Base-by-base conservation (phyloP, 2,797 vertebrate genomes). In the Darevskia mixta region DNA sequence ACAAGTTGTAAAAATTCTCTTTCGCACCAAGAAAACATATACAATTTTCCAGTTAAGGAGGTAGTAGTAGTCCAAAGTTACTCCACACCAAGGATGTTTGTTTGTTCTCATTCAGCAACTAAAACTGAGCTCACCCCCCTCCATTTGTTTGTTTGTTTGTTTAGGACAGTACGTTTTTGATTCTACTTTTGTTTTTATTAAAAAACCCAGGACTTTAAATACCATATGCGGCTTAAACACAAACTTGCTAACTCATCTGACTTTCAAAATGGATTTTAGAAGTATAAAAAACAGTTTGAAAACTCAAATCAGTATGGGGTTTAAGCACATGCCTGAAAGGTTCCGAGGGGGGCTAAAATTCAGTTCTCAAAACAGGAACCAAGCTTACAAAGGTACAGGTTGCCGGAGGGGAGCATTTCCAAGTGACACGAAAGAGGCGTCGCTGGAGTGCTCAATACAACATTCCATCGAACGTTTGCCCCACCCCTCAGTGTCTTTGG, bases 141-240 rank as follows among this genome's bases (percentile, higher is more conserved):
- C 35, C 35, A 35, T 35, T 35, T 35, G 41, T 20, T 49, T 58
- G 32, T 80, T 66, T 79, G 67, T n/a, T 15, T 64, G 10, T 69
- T 85, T 67, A 64, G 13, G 43, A 81, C 83, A 85, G 58, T 75
- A 75, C 78, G 66, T 72, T n/a, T 35, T 58, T 73, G 25, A 72
- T 73, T 35, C 43, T 64, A 27, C 23, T 17, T 20, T n/a, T 55
- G 71, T 61, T 73, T 38, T 32, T 32, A 72, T 15, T 32, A 29
- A 45, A 32, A 69, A 85, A 80, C 79, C 58, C 64, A 84, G 76
- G 61, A 64, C 79, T 88, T 84, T 88, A 89, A 89, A 81, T 85
- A 81, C 32, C 83, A 38, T 76, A 73, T 11, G 49, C 13, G 55
- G 67, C 75, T 88, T 75, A 76, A 81, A 81, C 41, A 25, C 41